These are phyloP conservation scores for Meles meles DNA, from an alignment of 2,113 vertebrate genomes.

Conservation along the genomic window DNA sequence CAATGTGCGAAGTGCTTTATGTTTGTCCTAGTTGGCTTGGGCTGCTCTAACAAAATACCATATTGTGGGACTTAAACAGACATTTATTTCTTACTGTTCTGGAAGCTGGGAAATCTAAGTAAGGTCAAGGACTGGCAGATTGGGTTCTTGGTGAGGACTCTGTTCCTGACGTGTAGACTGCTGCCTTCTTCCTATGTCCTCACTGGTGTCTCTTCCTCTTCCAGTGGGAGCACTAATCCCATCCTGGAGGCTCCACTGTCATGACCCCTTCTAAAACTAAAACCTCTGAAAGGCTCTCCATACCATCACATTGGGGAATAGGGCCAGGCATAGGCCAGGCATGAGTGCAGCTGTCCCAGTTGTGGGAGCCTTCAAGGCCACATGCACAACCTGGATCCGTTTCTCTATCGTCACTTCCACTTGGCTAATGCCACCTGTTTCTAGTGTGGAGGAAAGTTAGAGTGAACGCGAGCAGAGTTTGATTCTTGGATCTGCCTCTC, in stretches of 20 bases:
- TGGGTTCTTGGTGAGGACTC: background rate
- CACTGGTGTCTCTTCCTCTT: background rate
- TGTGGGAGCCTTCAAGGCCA: background rate
- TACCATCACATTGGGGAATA: background rate
- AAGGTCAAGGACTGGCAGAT: background rate
- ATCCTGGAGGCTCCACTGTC: background rate
- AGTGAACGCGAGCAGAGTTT: background rate
- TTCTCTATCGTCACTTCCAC: rapidly evolving
- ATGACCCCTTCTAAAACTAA: background rate
- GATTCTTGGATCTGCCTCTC: background rate
- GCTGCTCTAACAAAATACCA: background rate
- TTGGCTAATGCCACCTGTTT: background rate
- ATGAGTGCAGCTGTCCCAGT: rapidly evolving
- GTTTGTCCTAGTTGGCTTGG: background rate
- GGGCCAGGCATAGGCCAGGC: too few species aligned
- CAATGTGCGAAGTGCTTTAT: background rate
- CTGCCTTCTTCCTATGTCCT: background rate
- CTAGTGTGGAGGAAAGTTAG: background rate
- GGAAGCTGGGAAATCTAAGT: background rate
- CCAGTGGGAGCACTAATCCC: background rate
- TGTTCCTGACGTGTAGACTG: background rate
- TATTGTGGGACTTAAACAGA: background rate
- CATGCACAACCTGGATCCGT: rapidly evolving
- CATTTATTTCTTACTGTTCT: background rate
- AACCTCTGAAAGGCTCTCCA: background rate